phyloP scores from a whole-genome alignment of 2,888 invertebrate genomes.

The Melanotus villosus region DNA sequence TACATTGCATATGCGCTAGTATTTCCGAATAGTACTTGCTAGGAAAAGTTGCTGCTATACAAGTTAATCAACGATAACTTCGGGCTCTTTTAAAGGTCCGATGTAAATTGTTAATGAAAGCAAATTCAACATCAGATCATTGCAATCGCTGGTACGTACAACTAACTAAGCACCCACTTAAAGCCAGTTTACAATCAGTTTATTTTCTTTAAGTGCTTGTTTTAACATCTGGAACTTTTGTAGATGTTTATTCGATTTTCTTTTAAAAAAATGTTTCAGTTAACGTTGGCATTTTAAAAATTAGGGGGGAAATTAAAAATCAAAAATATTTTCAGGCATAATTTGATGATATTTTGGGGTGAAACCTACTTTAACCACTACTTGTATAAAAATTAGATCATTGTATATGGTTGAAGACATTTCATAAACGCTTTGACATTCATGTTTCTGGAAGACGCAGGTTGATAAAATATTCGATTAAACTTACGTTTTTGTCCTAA shows the following conservation, averaged over 20 bases:
- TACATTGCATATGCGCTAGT: neutral
- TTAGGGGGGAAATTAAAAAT: too few relatives aligned
- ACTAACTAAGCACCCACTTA: constrained; percentile 37
- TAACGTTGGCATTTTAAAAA: too few relatives aligned
- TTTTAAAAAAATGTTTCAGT: too few relatives aligned
- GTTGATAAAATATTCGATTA: too few relatives aligned
- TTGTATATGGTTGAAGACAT: too few relatives aligned
- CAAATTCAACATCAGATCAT: constrained; percentile 23
- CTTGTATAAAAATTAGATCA: too few relatives aligned
- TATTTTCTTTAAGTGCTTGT: neutral
- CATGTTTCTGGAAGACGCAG: too few relatives aligned
- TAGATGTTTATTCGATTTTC: too few relatives aligned
- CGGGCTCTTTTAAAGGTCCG: constrained; percentile 4
- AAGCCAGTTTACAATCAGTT: constrained; percentile 15
- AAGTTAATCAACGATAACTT: constrained; percentile 21
- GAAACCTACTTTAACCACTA: too few relatives aligned
- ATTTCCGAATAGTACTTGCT: neutral
- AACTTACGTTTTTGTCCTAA: too few relatives aligned
- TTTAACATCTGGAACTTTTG: neutral
- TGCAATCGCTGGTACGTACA: constrained; percentile 25
- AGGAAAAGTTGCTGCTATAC: constrained; percentile 7
- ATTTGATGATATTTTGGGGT: too few relatives aligned
- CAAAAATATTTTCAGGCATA: neutral
- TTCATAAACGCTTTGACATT: too few relatives aligned
- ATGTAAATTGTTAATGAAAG: constrained; percentile 18